phyloP scores from a whole-genome alignment of 2,888 invertebrate species.

The Drosophila nigritarsus region DNA sequence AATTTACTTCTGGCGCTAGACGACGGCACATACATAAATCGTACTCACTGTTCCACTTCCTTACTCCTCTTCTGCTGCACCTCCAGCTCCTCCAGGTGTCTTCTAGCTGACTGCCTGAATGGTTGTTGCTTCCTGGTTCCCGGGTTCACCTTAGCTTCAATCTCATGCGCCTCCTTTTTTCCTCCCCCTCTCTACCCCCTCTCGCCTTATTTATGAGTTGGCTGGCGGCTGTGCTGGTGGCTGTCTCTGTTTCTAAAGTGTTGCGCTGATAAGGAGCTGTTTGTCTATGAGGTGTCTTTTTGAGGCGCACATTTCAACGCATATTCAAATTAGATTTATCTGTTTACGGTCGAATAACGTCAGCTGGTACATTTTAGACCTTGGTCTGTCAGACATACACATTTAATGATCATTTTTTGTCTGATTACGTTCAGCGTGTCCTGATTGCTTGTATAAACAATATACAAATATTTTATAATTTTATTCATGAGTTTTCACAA shows the following conservation, averaged over 20 bases:
- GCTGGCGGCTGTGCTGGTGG: background rate
- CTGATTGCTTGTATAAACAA: conserved; percentile 15
- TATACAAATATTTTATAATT: conserved; percentile 39
- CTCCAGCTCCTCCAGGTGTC: background rate
- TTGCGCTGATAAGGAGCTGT: conserved; percentile 45
- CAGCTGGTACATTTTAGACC: conserved; percentile 37
- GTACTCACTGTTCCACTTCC: conserved; percentile 19
- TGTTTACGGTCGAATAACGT: conserved; percentile 41
- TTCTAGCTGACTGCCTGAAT: conserved; percentile 29
- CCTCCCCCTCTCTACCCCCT: background rate
- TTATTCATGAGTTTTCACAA: conserved; percentile 58
- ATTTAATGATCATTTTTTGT: conserved; percentile 36
- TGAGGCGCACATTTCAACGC: conserved; percentile 59
- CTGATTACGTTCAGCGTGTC: conserved; percentile 42
- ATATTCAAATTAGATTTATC: conserved; percentile 77
- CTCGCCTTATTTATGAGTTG: conserved; percentile 48
- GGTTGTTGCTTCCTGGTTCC: conserved; percentile 46
- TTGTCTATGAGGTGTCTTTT: conserved; percentile 39
- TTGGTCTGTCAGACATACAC: conserved; percentile 16
- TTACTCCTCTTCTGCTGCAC: background rate
- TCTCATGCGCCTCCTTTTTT: conserved; percentile 17
- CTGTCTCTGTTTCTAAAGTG: conserved; percentile 29
- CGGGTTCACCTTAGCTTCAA: conserved; percentile 47
- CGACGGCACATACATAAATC: conserved; percentile 65
- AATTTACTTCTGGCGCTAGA: conserved; percentile 70